These are phyloP conservation scores for Trichechus manatus DNA, from an alignment of 2,113 vertebrate species.

Conservation along the genomic window DNA sequence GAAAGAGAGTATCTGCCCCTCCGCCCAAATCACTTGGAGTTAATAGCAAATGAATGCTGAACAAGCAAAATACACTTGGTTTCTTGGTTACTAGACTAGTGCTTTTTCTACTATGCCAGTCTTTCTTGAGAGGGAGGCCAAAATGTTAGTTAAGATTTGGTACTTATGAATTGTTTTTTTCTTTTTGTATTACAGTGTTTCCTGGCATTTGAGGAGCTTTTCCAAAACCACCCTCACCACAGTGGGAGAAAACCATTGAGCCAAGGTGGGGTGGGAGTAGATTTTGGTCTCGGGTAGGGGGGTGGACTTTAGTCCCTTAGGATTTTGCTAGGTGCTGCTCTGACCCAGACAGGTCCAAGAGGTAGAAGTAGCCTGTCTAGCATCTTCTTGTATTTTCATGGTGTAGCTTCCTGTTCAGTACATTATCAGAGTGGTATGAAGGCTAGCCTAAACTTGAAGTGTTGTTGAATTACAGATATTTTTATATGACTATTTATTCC, in stretches of 20 bases:
- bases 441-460: not conserved
- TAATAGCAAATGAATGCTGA: constrained; percentile 18
- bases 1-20: not conserved
- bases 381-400: constrained; percentile 10
- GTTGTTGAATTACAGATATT: constrained; percentile 24
- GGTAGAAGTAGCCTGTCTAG: constrained; percentile 18
- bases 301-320: constrained; percentile 63
- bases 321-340: constrained; percentile 46
- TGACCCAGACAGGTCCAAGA: not conserved
- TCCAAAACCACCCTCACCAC: constrained; percentile 79
- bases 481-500: constrained; percentile 25
- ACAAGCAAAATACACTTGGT: not conserved
- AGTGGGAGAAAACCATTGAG: constrained; percentile 82
- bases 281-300: constrained; percentile 66
- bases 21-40: not conserved
- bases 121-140: constrained; percentile 73
- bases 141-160: constrained; percentile 73
- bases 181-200: constrained; percentile 82
- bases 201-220: constrained; percentile 83
- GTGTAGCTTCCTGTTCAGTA: not conserved
- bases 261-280: constrained; percentile 80
- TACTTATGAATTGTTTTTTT: constrained; percentile 81
- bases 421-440: not conserved
- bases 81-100: constrained; percentile 52
- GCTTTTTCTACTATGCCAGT: constrained; percentile 55